phyloP scores from a whole-genome alignment of 2,888 invertebrate genomes.

The Pristionchus entomophagus region DNA sequence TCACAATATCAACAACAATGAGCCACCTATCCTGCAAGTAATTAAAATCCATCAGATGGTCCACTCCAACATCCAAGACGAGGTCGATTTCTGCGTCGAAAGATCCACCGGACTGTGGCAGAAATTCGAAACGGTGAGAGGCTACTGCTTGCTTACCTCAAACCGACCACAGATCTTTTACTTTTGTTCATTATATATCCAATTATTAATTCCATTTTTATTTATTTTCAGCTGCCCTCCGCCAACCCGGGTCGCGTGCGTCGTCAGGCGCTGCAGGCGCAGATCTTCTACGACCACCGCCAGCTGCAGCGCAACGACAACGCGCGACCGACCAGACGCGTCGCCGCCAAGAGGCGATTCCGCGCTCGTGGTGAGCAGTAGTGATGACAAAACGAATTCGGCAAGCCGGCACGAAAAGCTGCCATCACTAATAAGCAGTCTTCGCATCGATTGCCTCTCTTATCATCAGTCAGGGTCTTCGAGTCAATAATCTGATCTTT shows the following conservation, averaged over 20 bases:
- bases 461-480: neutral
- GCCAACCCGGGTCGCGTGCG: neutral
- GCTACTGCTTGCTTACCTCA: no score
- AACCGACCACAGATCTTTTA: neutral
- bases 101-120: neutral
- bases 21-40: neutral
- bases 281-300: constrained; percentile 3
- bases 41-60: neutral
- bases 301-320: constrained; percentile 30
- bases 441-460: neutral
- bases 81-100: constrained; percentile 23
- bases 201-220: no score
- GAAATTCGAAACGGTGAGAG: neutral
- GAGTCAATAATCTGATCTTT: neutral
- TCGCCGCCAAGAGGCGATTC: neutral
- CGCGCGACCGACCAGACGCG: neutral
- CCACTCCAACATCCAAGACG: constrained; percentile 23
- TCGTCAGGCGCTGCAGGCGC: neutral
- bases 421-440: no score
- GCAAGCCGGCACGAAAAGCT: no score
- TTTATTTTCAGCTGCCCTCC: no score
- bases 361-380: neutral
- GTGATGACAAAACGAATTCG: neutral
- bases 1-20: neutral
- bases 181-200: no score